These are phyloP conservation scores for Neocloeon triangulifer DNA, from an alignment of 1,140 invertebrate genomes.

Conservation along the genomic window DNA sequence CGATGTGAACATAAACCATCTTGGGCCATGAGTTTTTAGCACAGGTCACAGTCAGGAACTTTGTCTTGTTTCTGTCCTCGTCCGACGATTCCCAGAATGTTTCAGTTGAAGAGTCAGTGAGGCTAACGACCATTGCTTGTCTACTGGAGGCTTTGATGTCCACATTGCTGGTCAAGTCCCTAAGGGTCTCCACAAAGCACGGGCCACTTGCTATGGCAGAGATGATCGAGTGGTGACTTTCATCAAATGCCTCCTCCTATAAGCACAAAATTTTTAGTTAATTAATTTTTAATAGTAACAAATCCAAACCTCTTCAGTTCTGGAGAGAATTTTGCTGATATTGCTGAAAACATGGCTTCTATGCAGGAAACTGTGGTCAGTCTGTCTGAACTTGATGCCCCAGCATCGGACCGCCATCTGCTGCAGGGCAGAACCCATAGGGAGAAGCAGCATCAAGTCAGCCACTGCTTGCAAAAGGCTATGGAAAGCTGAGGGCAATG, in stretches of 20 bases:
- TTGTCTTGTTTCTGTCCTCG: slow-evolving; percentile 80
- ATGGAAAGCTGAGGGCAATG: slow-evolving; percentile 66
- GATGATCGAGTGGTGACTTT: too few relatives aligned
- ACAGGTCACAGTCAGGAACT: slow-evolving; percentile 37
- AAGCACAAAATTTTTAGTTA: too few relatives aligned
- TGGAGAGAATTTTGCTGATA: slow-evolving; percentile 85
- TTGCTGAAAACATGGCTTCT: slow-evolving; percentile 85
- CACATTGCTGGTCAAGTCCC: slow-evolving; percentile 46
- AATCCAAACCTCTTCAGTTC: slow-evolving; percentile 55
- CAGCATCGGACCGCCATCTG: slow-evolving; percentile 86
- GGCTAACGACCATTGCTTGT: slow-evolving; percentile 75
- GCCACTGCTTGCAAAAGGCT: slow-evolving; percentile 74
- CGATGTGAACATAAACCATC: slow-evolving; percentile 68
- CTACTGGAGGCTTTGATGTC: slow-evolving; percentile 80
- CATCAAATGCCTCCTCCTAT: too few relatives aligned
- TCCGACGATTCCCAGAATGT: slow-evolving; percentile 99
- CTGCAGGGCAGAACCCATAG: slow-evolving; percentile 64
- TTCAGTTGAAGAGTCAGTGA: slow-evolving; percentile 86
- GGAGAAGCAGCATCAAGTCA: slow-evolving; percentile 75
- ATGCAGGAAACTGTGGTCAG: slow-evolving; percentile 86
- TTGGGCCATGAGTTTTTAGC: slow-evolving; percentile 30
- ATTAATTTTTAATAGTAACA: slow-evolving; percentile 1
- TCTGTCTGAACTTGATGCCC: slow-evolving; percentile 66
- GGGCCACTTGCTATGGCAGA: too few relatives aligned
- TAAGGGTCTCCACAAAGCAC: slow-evolving; percentile 34